Conservation (phyloP, 2,888 invertebrate species). For the Sericinus montela region DNA sequence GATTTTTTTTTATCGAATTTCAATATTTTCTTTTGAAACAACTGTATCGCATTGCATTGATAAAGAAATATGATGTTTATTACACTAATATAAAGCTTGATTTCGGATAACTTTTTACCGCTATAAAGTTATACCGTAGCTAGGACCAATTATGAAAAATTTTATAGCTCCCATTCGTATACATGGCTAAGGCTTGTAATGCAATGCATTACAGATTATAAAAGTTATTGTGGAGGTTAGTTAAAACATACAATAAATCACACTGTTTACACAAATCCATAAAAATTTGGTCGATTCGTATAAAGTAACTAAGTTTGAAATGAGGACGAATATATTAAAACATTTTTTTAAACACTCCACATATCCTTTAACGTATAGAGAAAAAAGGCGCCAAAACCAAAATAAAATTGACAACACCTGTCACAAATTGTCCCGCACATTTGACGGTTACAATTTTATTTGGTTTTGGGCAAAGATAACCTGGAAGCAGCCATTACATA, state of each 20-base stretch:
- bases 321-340: slow-evolving; percentile 18
- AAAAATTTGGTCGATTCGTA: slow-evolving; percentile 17
- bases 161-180: slow-evolving; percentile 79
- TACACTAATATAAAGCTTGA: slow-evolving; percentile 73
- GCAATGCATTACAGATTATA: slow-evolving; percentile 62
- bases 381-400: slow-evolving; percentile 12
- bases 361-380: slow-evolving; percentile 7
- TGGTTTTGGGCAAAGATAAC: slow-evolving; percentile 14
- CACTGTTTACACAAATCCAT: not conserved
- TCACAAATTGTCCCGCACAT: slow-evolving; percentile 13
- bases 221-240: slow-evolving; percentile 40
- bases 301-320: slow-evolving; percentile 27
- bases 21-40: slow-evolving; percentile 29
- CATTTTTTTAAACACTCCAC: slow-evolving; percentile 19
- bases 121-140: slow-evolving; percentile 53
- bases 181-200: slow-evolving; percentile 84
- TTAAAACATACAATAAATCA: slow-evolving; percentile 18
- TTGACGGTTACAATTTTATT: slow-evolving; percentile 8
- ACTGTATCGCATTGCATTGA: slow-evolving; percentile 33
- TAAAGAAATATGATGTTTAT: slow-evolving; percentile 47
- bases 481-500: slow-evolving; percentile 14
- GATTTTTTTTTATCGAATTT: too few species aligned
- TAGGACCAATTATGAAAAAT: slow-evolving; percentile 60
- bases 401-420: slow-evolving; percentile 11
- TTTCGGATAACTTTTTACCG: slow-evolving; percentile 56